Percentiles rank a stretch among this genome's conserved stretches.
Evolutionary conservation across 2,113 vertebrate species (phyloP).

Genomic region (Gallinago jamesoni): DNA sequence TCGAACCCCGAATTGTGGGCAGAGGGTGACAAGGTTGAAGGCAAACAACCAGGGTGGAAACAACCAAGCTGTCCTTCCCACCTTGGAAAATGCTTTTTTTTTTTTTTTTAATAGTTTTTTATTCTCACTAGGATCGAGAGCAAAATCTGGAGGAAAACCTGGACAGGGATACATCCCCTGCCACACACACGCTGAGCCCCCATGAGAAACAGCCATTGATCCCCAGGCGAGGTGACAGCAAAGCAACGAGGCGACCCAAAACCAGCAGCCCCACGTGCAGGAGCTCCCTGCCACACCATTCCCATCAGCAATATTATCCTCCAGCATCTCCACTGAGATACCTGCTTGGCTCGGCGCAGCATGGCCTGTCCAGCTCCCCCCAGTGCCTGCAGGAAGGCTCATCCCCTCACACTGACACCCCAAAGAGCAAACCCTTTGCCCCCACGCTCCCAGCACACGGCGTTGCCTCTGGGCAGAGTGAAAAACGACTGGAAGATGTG

Average conservation of each 20-base stretch:
- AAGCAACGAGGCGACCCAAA: rapidly evolving
- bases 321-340: rapidly evolving
- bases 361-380: rapidly evolving
- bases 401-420: rapidly evolving
- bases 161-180: rapidly evolving
- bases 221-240: neutral
- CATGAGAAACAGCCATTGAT: rapidly evolving
- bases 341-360: rapidly evolving
- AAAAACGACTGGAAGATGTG: rapidly evolving
- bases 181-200: neutral
- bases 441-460: rapidly evolving
- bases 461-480: neutral
- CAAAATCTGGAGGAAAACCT: neutral
- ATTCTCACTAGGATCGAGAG: neutral
- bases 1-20: neutral
- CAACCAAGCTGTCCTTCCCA: rapidly evolving
- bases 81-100: neutral
- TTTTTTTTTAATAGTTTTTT: neutral
- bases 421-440: neutral
- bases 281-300: neutral
- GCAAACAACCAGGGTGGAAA: neutral
- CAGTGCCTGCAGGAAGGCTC: neutral
- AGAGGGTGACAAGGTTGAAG: neutral
- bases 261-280: rapidly evolving
- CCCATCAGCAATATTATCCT: rapidly evolving